These are phyloP conservation scores for Caenorhabditis auriculariae DNA, from an alignment of 2,888 invertebrate species.

Conservation along the genomic window DNA sequence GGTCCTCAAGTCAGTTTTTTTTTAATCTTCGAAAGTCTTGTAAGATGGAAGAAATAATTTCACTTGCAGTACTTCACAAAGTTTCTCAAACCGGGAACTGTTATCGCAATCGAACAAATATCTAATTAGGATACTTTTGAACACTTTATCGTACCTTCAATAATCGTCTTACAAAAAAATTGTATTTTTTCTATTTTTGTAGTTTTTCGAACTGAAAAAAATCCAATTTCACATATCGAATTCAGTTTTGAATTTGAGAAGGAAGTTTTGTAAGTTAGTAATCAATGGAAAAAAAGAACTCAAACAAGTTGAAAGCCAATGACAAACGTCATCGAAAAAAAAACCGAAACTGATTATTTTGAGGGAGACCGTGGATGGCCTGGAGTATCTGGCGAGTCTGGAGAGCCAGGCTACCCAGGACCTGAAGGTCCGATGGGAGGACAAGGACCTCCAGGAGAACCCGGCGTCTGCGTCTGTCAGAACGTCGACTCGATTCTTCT, in stretches of 20 bases:
- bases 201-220: too few species aligned
- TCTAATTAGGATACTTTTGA: too few species aligned
- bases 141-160: too few species aligned
- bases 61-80: too few species aligned
- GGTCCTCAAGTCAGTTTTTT: slow-evolving; percentile 38
- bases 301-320: slow-evolving; percentile 13
- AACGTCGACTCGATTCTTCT: slow-evolving; percentile 62
- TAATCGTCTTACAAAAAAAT: too few species aligned
- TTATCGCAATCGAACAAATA: too few species aligned
- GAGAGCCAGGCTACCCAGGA: slow-evolving; percentile 60
- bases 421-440: slow-evolving; percentile 59
- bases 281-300: slow-evolving; percentile 8
- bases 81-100: too few species aligned
- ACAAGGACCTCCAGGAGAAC: slow-evolving; percentile 57
- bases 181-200: too few species aligned
- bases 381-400: slow-evolving; percentile 55
- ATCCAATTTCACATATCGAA: too few species aligned
- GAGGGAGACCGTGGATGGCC: slow-evolving; percentile 46
- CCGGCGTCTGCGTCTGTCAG: slow-evolving; percentile 62
- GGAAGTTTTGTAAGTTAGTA: too few species aligned
- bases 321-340: slow-evolving; percentile 4
- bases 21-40: background rate
- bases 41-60: too few species aligned
- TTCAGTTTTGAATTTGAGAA: too few species aligned
- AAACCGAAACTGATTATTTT: background rate